These are phyloP conservation scores for Rhinichthys osculus DNA, from an alignment of 2,797 vertebrate species.

Conservation along the genomic window DNA sequence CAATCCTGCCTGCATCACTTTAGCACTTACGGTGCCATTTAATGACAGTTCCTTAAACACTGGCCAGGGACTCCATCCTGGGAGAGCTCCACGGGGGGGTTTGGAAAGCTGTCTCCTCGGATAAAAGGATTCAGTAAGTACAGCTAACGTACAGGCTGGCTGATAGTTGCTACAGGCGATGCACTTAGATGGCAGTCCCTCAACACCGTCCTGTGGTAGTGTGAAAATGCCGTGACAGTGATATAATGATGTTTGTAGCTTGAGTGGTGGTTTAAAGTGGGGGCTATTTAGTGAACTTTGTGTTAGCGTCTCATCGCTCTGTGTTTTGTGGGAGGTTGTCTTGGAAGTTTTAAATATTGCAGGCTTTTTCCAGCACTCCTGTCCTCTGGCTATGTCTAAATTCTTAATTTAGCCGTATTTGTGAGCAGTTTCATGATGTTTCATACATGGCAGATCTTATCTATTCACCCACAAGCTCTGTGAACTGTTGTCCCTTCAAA, in stretches of 20 bases:
- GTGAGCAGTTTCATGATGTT: conserved; percentile 12
- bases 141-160: conserved; percentile 37
- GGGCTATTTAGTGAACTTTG: conserved; percentile 14
- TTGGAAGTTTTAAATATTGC: conserved; percentile 16
- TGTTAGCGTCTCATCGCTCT: not conserved
- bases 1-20: conserved; percentile 41
- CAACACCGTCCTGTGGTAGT: conserved; percentile 39
- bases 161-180: conserved; percentile 52
- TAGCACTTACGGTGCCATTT: conserved; percentile 49
- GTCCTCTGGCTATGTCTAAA: conserved; percentile 18
- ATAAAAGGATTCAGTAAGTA: conserved; percentile 51
- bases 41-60: conserved; percentile 50
- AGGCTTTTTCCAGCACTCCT: not conserved
- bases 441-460: not conserved
- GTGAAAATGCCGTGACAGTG: conserved; percentile 37
- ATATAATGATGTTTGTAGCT: conserved; percentile 51
- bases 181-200: conserved; percentile 56
- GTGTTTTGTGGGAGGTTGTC: not conserved
- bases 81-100: conserved; percentile 1
- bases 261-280: conserved; percentile 7
- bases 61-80: conserved; percentile 51
- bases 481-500: conserved; percentile 17
- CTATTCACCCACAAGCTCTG: conserved; percentile 1
- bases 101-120: conserved; percentile 45
- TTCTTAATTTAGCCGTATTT: conserved; percentile 18